A percentile compares a stretch with the other conserved stretches of the same genome.
phyloP scores from a whole-genome alignment of 35 echinoderm and acorn worm species.

The Diadema setosum region DNA sequence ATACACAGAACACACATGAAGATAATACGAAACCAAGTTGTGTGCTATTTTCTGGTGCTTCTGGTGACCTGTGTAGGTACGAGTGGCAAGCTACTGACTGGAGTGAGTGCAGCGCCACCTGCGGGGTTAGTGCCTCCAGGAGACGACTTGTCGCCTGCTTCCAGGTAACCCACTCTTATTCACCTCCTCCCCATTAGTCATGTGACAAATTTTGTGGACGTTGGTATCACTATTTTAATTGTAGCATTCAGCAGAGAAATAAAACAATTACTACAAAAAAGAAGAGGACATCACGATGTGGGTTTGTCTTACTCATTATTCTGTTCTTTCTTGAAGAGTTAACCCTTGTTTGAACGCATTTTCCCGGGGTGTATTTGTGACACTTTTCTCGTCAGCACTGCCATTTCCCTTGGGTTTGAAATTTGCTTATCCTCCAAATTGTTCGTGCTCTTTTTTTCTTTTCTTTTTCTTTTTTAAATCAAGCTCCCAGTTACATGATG shows the following conservation, averaged over 20 bases:
- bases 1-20: not conserved
- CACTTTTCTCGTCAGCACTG: no score
- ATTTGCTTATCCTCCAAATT: no score
- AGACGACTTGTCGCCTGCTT: not conserved
- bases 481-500: no score
- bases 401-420: no score
- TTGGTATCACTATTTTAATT: no score
- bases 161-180: not conserved
- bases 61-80: not conserved
- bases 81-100: not conserved
- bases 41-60: no score
- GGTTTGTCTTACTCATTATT: not conserved
- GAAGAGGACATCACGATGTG: not conserved
- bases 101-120: not conserved
- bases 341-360: not conserved
- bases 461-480: no score
- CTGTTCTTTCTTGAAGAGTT: not conserved
- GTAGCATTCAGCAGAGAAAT: not conserved
- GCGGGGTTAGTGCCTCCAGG: not conserved
- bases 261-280: not conserved
- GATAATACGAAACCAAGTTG: no score
- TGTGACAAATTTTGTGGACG: not conserved
- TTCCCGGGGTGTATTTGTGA: not conserved
- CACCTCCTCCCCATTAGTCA: not conserved
- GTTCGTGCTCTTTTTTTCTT: no score